These are phyloP conservation scores for Ammodytes dubius DNA, from an alignment of 2,113 vertebrate genomes.

Conservation along the genomic window DNA sequence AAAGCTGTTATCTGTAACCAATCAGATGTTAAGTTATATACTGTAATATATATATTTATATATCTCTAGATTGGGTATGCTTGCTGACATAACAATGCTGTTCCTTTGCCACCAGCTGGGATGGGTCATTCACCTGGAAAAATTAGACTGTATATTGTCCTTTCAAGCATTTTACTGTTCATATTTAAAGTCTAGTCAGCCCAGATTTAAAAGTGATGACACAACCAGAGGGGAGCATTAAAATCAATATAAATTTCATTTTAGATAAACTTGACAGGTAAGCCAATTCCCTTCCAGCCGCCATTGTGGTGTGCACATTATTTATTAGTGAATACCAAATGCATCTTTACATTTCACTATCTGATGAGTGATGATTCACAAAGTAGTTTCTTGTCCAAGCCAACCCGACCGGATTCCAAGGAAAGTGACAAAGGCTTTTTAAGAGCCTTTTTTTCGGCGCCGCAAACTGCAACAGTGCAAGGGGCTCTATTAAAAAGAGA, in stretches of 20 bases:
- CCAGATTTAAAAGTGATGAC: constrained; percentile 36
- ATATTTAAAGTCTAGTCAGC: constrained; percentile 58
- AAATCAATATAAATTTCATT: constrained; percentile 76
- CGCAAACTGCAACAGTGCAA: not conserved
- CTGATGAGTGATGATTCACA: constrained; percentile 55
- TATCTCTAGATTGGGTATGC: not conserved
- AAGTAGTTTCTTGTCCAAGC: constrained; percentile 15
- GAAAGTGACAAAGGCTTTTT: not conserved
- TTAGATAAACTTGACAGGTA: constrained; percentile 67
- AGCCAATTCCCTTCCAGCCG: constrained; percentile 20
- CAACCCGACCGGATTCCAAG: constrained; percentile 17
- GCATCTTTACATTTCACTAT: constrained; percentile 38
- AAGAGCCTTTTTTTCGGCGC: not conserved
- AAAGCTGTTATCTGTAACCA: constrained; percentile 1
- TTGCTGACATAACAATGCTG: constrained; percentile 25
- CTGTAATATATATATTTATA: too few species aligned
- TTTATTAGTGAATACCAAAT: constrained; percentile 44
- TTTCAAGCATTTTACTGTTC: constrained; percentile 63
- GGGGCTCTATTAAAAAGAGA: not conserved
- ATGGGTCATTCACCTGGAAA: constrained; percentile 40
- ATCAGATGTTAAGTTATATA: constrained; percentile 1
- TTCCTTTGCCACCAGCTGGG: constrained; percentile 28
- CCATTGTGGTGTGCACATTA: constrained; percentile 31
- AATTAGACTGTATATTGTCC: constrained; percentile 54
- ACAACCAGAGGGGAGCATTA: constrained; percentile 30